These are phyloP conservation scores for Clarias magur DNA, from an alignment of 2,113 vertebrate genomes.

Conservation along the genomic window DNA sequence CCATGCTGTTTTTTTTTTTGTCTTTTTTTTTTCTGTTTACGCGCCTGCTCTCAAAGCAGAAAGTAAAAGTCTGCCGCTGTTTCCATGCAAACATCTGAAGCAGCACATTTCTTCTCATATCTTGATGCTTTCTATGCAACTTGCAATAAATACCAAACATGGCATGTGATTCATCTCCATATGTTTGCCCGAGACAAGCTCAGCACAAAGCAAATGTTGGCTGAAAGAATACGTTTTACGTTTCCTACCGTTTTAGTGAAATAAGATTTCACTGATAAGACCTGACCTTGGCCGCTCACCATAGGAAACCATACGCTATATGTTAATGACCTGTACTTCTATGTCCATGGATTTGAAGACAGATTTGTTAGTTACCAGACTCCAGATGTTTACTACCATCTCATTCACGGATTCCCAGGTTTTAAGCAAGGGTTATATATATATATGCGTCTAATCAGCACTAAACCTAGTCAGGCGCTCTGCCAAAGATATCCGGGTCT, in stretches of 20 bases:
- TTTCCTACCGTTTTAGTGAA: not conserved
- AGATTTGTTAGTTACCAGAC: not conserved
- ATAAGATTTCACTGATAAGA: not conserved
- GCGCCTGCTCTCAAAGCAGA: not conserved
- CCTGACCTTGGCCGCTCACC: not conserved
- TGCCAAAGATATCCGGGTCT: slow-evolving; percentile 15
- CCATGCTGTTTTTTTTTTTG: not conserved
- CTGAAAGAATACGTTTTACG: not conserved
- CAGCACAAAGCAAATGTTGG: not conserved
- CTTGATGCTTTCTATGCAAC: not conserved
- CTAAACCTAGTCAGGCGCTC: not conserved
- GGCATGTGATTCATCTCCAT: not conserved
- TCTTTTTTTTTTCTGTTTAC: not conserved
- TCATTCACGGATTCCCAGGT: not conserved
- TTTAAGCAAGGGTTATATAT: not conserved
- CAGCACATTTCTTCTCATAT: not conserved
- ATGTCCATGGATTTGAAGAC: not conserved
- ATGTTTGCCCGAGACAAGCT: not conserved
- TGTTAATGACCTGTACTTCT: not conserved
- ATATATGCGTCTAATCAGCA: not conserved
- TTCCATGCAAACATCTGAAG: not conserved
- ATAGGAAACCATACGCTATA: not conserved
- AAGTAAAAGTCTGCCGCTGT: not conserved
- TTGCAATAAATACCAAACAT: not conserved
- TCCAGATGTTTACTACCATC: not conserved